A percentile compares a stretch with the other conserved stretches of the same genome.
These are phyloP conservation scores for Mormyrus iriodes DNA, from an alignment of 2,113 vertebrate species.

Conservation along the genomic window DNA sequence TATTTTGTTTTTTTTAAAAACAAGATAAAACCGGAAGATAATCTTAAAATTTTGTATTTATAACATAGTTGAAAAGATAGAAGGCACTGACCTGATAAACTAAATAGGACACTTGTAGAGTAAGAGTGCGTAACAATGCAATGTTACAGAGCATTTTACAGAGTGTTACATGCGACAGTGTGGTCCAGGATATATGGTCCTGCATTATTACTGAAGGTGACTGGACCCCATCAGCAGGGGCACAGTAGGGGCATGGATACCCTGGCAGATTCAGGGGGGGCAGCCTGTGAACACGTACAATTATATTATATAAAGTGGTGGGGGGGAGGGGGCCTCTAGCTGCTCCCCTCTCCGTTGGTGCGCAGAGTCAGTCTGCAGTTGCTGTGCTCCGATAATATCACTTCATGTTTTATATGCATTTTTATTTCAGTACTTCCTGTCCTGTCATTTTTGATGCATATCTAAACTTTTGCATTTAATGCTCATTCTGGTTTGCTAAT, in stretches of 20 bases:
- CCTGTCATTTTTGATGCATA: constrained; percentile 71
- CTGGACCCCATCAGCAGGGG: constrained; percentile 29
- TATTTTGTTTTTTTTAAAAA: constrained; percentile 24
- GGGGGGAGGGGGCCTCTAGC: not conserved
- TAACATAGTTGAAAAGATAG: constrained; percentile 5
- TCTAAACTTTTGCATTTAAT: constrained; percentile 88
- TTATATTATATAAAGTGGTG: not conserved
- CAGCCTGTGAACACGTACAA: constrained; percentile 12
- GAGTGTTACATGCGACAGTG: not conserved
- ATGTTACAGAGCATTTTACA: not conserved
- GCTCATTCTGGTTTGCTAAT: constrained; percentile 67
- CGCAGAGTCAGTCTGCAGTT: constrained; percentile 25
- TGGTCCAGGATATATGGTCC: constrained; percentile 17
- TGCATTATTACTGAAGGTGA: constrained; percentile 24
- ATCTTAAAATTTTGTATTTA: constrained; percentile 26
- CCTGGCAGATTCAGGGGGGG: constrained; percentile 31
- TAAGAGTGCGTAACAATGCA: not conserved
- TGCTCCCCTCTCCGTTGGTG: not conserved
- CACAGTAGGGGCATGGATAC: not conserved
- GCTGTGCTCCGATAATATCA: constrained; percentile 35
- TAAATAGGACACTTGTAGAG: not conserved
- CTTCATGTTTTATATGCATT: constrained; percentile 54
- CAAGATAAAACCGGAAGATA: constrained; percentile 28
- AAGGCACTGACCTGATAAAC: not conserved
- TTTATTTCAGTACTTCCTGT: constrained; percentile 87